A percentile compares a stretch with the other conserved stretches of the same genome.
phyloP scores from a whole-genome alignment of 1,140 invertebrate species.

The Pseudoatta argentina region DNA sequence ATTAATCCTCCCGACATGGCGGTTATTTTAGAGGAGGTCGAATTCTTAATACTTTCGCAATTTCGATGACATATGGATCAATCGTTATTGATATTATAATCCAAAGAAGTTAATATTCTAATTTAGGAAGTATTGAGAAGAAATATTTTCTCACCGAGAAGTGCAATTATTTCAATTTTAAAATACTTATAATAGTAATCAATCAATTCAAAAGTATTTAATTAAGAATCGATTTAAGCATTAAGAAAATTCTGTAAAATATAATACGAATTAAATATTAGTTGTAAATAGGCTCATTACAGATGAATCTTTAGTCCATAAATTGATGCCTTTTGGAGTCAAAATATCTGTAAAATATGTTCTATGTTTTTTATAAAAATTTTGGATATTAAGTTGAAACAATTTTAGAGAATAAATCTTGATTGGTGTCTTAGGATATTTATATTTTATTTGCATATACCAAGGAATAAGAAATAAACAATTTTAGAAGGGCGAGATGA shows the following conservation, averaged over 20 bases:
- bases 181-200: background rate
- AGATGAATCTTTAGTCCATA: too few relatives aligned
- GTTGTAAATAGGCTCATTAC: too few relatives aligned
- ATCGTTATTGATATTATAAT: background rate
- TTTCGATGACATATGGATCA: conserved; percentile 35
- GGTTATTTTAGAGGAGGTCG: background rate
- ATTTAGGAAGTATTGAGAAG: background rate
- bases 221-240: background rate
- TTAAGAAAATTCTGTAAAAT: background rate
- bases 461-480: background rate
- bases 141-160: background rate
- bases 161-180: background rate
- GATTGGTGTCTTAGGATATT: background rate
- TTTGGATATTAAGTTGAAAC: too few relatives aligned
- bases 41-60: background rate
- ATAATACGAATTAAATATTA: too few relatives aligned
- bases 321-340: too few relatives aligned
- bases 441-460: background rate
- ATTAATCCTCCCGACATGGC: conserved; percentile 24
- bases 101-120: background rate
- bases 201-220: background rate
- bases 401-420: background rate
- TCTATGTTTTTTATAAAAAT: background rate
- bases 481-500: background rate
- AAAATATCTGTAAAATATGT: background rate